Base-by-base conservation (phyloP, 64 coral and sea anemone genomes). In the Acropora tenuis region DNA sequence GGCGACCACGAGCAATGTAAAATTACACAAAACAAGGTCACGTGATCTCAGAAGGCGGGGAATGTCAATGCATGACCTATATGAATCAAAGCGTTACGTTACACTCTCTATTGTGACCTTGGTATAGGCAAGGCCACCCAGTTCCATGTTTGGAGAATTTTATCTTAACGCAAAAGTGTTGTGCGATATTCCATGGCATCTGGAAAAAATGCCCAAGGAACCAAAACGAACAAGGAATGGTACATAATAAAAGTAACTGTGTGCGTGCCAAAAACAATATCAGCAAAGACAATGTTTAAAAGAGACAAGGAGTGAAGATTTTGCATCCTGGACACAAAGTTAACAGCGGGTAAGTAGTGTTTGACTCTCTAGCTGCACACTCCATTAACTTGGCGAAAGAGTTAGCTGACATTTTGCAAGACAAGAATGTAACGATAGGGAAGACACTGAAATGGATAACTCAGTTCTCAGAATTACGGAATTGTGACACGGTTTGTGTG, bases 161-260 rank as follows among this genome's bases (percentile, higher is more conserved):
- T 30, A 30, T 30, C 30, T 0, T 30, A 55, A 9, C 4, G 52
- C 52, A 55, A 55, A 55, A 55, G 52, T 55, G 4, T 55, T 55
- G 52, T 55, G 52, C 4, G 52, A 55, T 55, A 55, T 55, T 55
- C 52, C 52, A 55, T 55, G 52, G 4, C 9, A 55, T 55, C 52
- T 55, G 52, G 52, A 55, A 55, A 55, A 69, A 78, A 30, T 78
- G 11, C 75, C 75, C 41, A 11, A 15, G 75, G 45, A 78, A 49
- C 75, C 4, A 78, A 9, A 78, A 30, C 11, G 41, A 78, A 78
- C 45, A 78, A 78, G 47, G 75, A 78, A 78, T 78, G 75, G 75
- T 46, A 43, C 47, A 78, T 78, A 6, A 49, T 78, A 12, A 42
- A 78, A 78, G 75, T 19, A 78, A 78, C 75, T 78, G 40, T 43